Percentiles rank a stretch among this genome's conserved stretches.
Conservation (phyloP, 1,140 invertebrate species). For the Coboldia fuscipes region DNA sequence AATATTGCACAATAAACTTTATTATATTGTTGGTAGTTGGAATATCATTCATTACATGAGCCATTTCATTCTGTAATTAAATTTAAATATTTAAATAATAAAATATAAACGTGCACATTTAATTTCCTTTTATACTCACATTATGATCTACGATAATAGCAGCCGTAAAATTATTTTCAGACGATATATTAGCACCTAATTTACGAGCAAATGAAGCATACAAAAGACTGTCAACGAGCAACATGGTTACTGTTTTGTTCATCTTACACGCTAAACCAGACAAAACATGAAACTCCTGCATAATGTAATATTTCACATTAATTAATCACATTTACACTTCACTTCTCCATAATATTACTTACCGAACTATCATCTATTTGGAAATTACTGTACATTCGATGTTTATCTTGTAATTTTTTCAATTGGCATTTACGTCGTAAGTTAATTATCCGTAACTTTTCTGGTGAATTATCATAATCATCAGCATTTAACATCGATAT, state of each 20-base stretch:
- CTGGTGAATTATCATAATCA: too few species aligned
- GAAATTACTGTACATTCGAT: neutral
- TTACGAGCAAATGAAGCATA: slow-evolving; percentile 50
- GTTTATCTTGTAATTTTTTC: slow-evolving; percentile 11
- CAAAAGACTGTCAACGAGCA: slow-evolving; percentile 44
- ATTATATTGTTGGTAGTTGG: slow-evolving; percentile 1
- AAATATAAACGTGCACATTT: slow-evolving; percentile 2
- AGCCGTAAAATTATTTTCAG: slow-evolving; percentile 35
- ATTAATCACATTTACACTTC: neutral
- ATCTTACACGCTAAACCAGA: slow-evolving; percentile 28
- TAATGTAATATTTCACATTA: neutral
- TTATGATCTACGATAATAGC: slow-evolving; percentile 48
- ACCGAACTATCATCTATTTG: neutral
- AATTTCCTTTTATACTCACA: slow-evolving; percentile 24
- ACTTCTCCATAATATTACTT: neutral
- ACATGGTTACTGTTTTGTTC: slow-evolving; percentile 42
- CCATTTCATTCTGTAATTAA: slow-evolving; percentile 17
- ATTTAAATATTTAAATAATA: slow-evolving; percentile 2
- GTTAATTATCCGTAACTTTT: slow-evolving; percentile 22
- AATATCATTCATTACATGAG: neutral
- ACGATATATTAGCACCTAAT: slow-evolving; percentile 41
- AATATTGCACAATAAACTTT: slow-evolving; percentile 2
- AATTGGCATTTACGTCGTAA: slow-evolving; percentile 23
- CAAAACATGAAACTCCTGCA: slow-evolving; percentile 6
- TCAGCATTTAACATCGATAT: too few species aligned